These are phyloP conservation scores for Drosophila mulleri DNA, from an alignment of 2,888 invertebrate species.

Conservation along the genomic window DNA sequence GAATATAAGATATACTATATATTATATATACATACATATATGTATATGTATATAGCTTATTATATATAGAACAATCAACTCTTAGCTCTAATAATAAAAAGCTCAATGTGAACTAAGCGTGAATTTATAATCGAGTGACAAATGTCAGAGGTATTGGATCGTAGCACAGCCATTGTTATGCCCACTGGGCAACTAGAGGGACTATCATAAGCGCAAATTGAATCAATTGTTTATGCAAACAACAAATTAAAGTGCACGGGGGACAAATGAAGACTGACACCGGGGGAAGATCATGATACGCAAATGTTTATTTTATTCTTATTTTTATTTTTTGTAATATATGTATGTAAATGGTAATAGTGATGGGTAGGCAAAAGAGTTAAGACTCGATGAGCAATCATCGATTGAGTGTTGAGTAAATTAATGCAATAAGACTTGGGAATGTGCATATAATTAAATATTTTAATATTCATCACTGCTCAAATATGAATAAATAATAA, in stretches of 20 bases:
- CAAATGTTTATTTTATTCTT: too few species aligned
- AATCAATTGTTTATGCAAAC: slow-evolving; percentile 71
- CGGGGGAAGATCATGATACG: slow-evolving; percentile 1
- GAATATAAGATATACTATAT: background rate
- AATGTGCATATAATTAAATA: background rate
- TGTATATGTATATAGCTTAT: background rate
- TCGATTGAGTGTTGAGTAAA: background rate
- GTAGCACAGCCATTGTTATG: background rate
- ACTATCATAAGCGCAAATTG: slow-evolving; percentile 66
- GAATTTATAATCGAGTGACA: background rate
- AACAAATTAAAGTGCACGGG: slow-evolving; percentile 45
- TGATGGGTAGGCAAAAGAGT: slow-evolving; percentile 5
- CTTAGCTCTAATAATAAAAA: slow-evolving; percentile 3
- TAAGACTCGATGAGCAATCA: background rate
- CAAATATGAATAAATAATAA: too few species aligned
- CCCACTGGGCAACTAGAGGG: slow-evolving; percentile 1
- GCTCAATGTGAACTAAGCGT: background rate
- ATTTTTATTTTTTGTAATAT: background rate
- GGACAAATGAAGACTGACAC: slow-evolving; percentile 60
- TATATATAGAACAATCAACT: slow-evolving; percentile 16
- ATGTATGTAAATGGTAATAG: background rate
- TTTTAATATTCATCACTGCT: too few species aligned
- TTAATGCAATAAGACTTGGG: background rate
- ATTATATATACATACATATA: too few species aligned
- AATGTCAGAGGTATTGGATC: slow-evolving; percentile 9